Evolutionary conservation across 2,797 vertebrate species (phyloP), one percentile per base, ranked within the genome.

Genomic region (Phrynocephalus vlangalii): DNA sequence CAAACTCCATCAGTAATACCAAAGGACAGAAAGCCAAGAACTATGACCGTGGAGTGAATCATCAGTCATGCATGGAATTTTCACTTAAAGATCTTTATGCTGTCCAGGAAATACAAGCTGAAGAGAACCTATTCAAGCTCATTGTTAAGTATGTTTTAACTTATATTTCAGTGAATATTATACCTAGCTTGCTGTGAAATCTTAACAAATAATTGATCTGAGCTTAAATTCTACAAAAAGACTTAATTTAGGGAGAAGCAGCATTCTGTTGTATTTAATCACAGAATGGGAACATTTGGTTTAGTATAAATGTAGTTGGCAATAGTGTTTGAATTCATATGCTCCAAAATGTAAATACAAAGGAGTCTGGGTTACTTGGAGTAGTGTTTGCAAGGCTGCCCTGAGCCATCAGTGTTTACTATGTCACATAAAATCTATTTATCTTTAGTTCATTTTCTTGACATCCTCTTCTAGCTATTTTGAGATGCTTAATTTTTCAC

Each of bases 51-150:
- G 93, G 94, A 1, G 95, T 94, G 88, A 96, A 93, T 68, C 96
- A 96, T 33, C 97, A 96, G 66, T 93, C 97, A 0, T 90, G 97
- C 26, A 97, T 99, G 94, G 99, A 99, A 91, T 99, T 99, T 95
- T 99, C 97, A 70, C 97, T 99, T 87, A 99, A 98, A 96, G 98
- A 99, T 89, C 97, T 99, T 85, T 99, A 99, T 33, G 98, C 98
- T 89, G 95, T 99, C 91, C 98, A 98, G 93, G 99, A 99, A 96
- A 99, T 99, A 93, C 99, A 99, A 94, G 97, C 98, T n/a, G 98
- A 99, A 94, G 96, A 97, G 93, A 96, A 96, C 52, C 93, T 97
- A 18, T 94, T 97, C 91, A 97, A 94, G 81, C 96, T 97, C 70
- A 96, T 97, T 1, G 96, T 97, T 68, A 97, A 97, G 97, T 97